Base-by-base conservation (phyloP, 92 coral and sea anemone genomes). In the Actinostola sp. region DNA sequence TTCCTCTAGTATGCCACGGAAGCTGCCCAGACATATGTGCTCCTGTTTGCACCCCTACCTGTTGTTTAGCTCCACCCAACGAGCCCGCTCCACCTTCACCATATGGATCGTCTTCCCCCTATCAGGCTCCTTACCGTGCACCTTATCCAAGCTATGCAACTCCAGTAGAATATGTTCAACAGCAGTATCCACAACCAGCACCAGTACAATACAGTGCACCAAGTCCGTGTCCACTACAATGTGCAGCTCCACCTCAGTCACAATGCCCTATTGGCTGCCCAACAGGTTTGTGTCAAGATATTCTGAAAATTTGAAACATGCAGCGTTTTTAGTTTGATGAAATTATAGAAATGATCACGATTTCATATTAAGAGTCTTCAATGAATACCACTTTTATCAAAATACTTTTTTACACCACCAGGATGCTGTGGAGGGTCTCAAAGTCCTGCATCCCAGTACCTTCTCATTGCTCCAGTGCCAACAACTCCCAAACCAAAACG, bases 11-110 rank as follows among this genome's bases (percentile, higher is more conserved):
- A 10, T 93, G 98, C 52, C 70, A 82, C 43, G 89, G 93, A 15
- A 36, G 82, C 51, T 93, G 98, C 61, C 93, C 93, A 17, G 85
- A 85, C 54, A 87, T 81, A 9, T 93, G 98, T 71, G 89, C 96
- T 32, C 98, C 98, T 3, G 78, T 75, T 14, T 93, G 98, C 56
- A 30, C 66, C 15, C 38, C 81, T 46, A 64, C 88, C n/a, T 82
- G 93, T 54, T 84, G 89, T 53, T 61, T 14, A n/a, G 46, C 71
- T 66, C 83, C 96, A 49, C 76, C 89, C 21, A 55, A 39, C 0
- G 77, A 60, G 23, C 92, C 92, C 10, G 36, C 78, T 4, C 76
- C 76, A 70, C 49, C 34, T 14, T 12, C 70, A 26, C n/a, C 45
- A 1, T 48, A 67, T 1, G 59, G 59, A 48, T n/a, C 54, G 3